A percentile compares a stretch with the other conserved stretches of the same genome.
Evolutionary conservation across 2,113 vertebrate genomes (phyloP).

Genomic region (Pampusana beccarii): DNA sequence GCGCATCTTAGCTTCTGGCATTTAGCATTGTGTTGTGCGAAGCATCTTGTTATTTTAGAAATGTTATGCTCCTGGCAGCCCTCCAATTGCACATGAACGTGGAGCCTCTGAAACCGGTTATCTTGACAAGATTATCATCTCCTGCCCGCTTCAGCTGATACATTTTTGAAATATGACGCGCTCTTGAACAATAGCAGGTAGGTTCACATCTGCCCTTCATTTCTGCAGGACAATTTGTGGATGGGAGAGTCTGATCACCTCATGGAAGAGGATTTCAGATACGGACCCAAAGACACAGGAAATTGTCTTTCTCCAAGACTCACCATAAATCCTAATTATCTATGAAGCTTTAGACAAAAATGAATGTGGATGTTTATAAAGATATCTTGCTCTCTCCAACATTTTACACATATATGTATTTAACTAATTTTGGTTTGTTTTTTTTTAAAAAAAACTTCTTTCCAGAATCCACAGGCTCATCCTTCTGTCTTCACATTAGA

Average conservation of each 20-base stretch:
- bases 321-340: not conserved
- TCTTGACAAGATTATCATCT: not conserved
- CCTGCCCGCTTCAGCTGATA: not conserved
- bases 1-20: not conserved
- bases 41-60: not conserved
- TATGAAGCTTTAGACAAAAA: not conserved
- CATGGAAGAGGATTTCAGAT: not conserved
- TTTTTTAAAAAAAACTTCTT: not conserved
- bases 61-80: not conserved
- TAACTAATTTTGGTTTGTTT: not conserved
- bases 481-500: not conserved
- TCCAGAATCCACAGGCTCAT: not conserved
- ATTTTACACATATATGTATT: not conserved
- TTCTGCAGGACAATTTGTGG: not conserved
- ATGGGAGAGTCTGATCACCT: not conserved
- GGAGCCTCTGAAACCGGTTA: not conserved
- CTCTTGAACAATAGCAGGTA: not conserved
- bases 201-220: not conserved
- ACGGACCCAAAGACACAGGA: not conserved
- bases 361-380: not conserved
- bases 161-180: not conserved
- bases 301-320: not conserved
- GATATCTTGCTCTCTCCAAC: not conserved
- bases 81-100: not conserved
- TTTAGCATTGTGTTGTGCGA: not conserved